Evolutionary conservation across 1,140 invertebrate genomes (phyloP).

Genomic region (Caerostris darwini): DNA sequence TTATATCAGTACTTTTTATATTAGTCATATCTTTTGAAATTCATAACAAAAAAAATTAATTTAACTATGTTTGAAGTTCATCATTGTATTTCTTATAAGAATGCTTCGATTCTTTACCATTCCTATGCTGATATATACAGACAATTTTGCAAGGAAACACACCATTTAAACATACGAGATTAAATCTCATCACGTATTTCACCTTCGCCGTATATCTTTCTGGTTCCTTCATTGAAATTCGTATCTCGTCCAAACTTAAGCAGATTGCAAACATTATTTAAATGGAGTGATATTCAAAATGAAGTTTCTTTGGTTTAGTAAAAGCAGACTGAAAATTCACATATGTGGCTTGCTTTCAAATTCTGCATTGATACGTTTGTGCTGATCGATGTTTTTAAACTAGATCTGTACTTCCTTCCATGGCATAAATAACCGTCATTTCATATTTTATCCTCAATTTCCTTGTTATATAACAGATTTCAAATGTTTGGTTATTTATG

Average conservation of each 20-base stretch:
- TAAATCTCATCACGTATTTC: slow-evolving; percentile 33
- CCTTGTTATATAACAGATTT: too few species aligned
- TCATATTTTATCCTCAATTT: too few species aligned
- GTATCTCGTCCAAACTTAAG: not conserved
- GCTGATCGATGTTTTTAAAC: not conserved
- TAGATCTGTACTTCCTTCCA: not conserved
- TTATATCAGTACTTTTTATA: not conserved
- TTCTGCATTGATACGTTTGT: not conserved
- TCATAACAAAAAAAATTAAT: not conserved
- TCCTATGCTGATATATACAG: not conserved
- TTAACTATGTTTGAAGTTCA: not conserved
- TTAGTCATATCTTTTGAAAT: not conserved
- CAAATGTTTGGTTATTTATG: too few species aligned
- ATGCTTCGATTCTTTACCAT: not conserved
- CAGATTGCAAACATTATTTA: slow-evolving; percentile 23
- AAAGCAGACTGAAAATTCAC: not conserved
- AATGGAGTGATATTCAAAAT: slow-evolving; percentile 2
- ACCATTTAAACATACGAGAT: not conserved
- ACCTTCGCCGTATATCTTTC: slow-evolving; percentile 50
- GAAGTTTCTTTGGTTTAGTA: not conserved
- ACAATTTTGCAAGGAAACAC: not conserved
- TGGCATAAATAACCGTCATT: not conserved
- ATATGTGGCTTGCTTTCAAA: not conserved
- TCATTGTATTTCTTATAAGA: not conserved
- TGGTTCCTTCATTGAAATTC: slow-evolving; percentile 48